Evolutionary conservation across 2,888 invertebrate genomes (phyloP).

Genomic region (Orchesella flavescens): DNA sequence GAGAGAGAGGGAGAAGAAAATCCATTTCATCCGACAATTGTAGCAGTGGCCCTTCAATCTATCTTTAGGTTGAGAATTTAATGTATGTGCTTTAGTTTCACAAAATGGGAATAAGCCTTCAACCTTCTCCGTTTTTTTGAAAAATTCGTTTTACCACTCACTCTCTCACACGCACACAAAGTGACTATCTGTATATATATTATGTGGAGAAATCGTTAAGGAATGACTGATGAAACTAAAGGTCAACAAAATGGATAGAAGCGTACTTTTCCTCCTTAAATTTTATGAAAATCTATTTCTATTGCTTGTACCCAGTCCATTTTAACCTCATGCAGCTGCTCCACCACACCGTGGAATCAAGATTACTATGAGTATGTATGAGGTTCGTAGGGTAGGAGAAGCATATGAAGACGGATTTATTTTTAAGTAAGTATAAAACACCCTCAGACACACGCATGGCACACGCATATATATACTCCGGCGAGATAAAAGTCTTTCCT

Average conservation of each 20-base stretch:
- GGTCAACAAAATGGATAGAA: slow-evolving; percentile 53
- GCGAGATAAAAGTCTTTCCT: not conserved
- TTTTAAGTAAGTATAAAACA: slow-evolving; percentile 43
- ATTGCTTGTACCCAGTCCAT: slow-evolving; percentile 7
- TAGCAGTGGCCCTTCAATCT: not conserved
- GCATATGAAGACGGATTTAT: slow-evolving; percentile 43
- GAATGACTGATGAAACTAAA: slow-evolving; percentile 62
- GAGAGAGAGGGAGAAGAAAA: slow-evolving; percentile 25
- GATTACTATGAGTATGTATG: slow-evolving; percentile 35
- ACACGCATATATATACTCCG: slow-evolving; percentile 6
- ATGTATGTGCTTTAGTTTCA: not conserved
- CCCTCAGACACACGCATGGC: slow-evolving; percentile 16
- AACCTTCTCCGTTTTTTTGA: not conserved
- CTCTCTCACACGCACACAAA: not conserved
- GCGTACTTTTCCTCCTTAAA: slow-evolving; percentile 22
- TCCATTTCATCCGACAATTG: slow-evolving; percentile 26
- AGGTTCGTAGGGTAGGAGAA: not conserved
- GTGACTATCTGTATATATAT: not conserved
- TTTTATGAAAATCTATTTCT: slow-evolving; percentile 54
- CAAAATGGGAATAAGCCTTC: not conserved
- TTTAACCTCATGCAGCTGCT: not conserved
- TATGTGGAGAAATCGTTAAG: slow-evolving; percentile 39
- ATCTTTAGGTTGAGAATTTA: not conserved
- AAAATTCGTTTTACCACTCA: slow-evolving; percentile 6
- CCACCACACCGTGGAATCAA: slow-evolving; percentile 13